Evolutionary conservation across 2,797 vertebrate genomes (phyloP).

Genomic region (Myripristis jacobus): DNA sequence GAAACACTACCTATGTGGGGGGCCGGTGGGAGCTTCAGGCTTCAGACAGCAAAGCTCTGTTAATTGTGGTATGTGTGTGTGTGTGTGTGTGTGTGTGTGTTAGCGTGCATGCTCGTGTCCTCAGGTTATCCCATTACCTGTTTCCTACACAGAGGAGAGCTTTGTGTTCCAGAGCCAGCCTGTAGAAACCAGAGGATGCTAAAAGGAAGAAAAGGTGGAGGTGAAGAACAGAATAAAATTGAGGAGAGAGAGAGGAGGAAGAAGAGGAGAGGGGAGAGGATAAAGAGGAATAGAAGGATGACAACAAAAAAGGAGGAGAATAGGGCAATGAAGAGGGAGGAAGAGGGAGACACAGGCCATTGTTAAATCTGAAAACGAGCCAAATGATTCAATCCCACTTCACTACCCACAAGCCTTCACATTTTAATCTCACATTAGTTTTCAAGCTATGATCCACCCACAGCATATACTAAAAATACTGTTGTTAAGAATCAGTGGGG

Average conservation of each 20-base stretch:
- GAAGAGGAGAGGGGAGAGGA: neutral
- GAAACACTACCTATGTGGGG: neutral
- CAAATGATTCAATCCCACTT: constrained; percentile 1
- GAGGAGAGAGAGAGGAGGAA: constrained; percentile 6
- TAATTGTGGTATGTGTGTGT: constrained; percentile 5
- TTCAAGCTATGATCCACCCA: neutral
- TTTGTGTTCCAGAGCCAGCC: constrained; percentile 89
- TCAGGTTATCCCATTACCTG: constrained; percentile 82
- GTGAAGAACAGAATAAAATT: too few species aligned
- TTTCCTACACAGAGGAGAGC: constrained; percentile 87
- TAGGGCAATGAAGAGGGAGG: neutral
- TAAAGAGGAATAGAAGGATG: neutral
- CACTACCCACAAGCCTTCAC: neutral
- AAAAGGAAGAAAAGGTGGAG: constrained; percentile 34
- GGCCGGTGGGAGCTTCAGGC: neutral
- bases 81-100: constrained; percentile 12
- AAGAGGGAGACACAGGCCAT: neutral
- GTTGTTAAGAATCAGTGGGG: neutral
- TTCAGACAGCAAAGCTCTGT: constrained; percentile 28
- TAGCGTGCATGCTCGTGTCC: constrained; percentile 6
- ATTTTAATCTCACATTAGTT: constrained; percentile 6
- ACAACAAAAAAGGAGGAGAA: neutral
- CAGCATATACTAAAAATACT: neutral
- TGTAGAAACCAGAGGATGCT: constrained; percentile 93
- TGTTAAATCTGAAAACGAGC: neutral